phyloP scores from a whole-genome alignment of 2,113 vertebrate species.

The Candoia aspera region DNA sequence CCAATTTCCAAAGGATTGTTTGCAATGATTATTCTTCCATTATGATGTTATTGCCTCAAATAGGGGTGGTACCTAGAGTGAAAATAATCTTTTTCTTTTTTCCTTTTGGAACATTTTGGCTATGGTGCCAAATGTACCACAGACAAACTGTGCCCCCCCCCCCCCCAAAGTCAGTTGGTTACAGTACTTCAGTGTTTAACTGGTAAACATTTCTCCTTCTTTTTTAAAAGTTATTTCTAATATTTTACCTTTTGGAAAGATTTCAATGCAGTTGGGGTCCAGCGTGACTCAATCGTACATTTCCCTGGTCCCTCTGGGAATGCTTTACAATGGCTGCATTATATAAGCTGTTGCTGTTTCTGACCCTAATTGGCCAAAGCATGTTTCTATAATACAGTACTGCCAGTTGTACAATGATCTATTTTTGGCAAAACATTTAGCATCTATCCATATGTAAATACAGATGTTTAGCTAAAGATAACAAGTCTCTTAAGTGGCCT shows the following conservation, averaged over 20 bases:
- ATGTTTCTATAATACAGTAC: conserved; percentile 74
- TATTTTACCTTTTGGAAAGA: conserved; percentile 80
- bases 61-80: conserved; percentile 69
- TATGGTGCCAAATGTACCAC: conserved; percentile 70
- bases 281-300: conserved; percentile 73
- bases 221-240: conserved; percentile 74
- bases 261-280: conserved; percentile 73
- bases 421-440: conserved; percentile 70
- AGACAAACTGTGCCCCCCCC: conserved; percentile 70
- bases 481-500: conserved; percentile 63
- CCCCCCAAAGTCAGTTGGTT: conserved; percentile 73
- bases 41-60: conserved; percentile 80
- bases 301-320: conserved; percentile 68
- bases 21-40: conserved; percentile 83
- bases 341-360: conserved; percentile 71
- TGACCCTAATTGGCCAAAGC: conserved; percentile 68
- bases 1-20: conserved; percentile 76
- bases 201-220: conserved; percentile 70
- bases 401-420: conserved; percentile 69
- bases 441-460: conserved; percentile 64
- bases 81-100: conserved; percentile 68
- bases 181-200: conserved; percentile 77
- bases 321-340: conserved; percentile 77
- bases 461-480: conserved; percentile 51
- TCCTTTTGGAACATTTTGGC: conserved; percentile 66